Conservation (phyloP, 2,797 vertebrate species). For the Gymnoscopelus microlampas region DNA sequence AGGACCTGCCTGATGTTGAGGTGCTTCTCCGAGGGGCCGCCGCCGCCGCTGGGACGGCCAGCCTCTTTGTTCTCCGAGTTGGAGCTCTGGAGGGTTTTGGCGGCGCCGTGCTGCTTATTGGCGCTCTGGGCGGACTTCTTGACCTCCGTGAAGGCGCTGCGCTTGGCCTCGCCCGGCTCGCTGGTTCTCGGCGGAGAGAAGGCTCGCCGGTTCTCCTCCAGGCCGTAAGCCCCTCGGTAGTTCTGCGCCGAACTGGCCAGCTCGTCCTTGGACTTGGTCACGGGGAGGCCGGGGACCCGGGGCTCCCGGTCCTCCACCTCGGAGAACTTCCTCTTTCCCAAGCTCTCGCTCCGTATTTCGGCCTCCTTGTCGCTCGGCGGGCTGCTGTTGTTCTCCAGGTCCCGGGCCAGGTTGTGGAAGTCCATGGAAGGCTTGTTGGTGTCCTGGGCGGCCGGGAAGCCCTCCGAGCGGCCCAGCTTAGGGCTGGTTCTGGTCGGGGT, state of each 20-base stretch:
- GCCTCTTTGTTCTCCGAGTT: slow-evolving; percentile 87
- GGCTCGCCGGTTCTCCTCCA: slow-evolving; percentile 87
- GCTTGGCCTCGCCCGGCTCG: slow-evolving; percentile 85
- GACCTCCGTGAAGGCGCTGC: slow-evolving; percentile 96
- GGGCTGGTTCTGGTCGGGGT: slow-evolving; percentile 72
- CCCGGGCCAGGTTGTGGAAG: slow-evolving; percentile 95
- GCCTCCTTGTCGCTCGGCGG: slow-evolving; percentile 84
- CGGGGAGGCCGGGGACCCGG: slow-evolving; percentile 67
- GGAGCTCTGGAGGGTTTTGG: slow-evolving; percentile 73
- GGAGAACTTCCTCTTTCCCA: slow-evolving; percentile 89
- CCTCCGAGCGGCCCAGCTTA: slow-evolving; percentile 78
- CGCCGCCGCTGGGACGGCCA: slow-evolving; percentile 51
- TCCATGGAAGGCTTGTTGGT: slow-evolving; percentile 90
- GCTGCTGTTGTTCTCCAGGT: slow-evolving; percentile 89
- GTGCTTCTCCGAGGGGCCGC: slow-evolving; percentile 76
- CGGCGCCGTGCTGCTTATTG: slow-evolving; percentile 76
- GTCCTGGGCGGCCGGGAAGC: slow-evolving; percentile 72
- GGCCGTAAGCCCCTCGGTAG: slow-evolving; percentile 84
- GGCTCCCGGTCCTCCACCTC: slow-evolving; percentile 76
- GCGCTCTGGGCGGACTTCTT: slow-evolving; percentile 84
- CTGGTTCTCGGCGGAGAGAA: slow-evolving; percentile 80
- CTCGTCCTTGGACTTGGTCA: slow-evolving; percentile 87
- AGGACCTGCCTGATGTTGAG: slow-evolving; percentile 83
- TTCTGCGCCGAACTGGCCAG: slow-evolving; percentile 90
- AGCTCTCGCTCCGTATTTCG: slow-evolving; percentile 81